phyloP scores from a whole-genome alignment of 2,888 invertebrate species.

The Drosophila birchii region DNA sequence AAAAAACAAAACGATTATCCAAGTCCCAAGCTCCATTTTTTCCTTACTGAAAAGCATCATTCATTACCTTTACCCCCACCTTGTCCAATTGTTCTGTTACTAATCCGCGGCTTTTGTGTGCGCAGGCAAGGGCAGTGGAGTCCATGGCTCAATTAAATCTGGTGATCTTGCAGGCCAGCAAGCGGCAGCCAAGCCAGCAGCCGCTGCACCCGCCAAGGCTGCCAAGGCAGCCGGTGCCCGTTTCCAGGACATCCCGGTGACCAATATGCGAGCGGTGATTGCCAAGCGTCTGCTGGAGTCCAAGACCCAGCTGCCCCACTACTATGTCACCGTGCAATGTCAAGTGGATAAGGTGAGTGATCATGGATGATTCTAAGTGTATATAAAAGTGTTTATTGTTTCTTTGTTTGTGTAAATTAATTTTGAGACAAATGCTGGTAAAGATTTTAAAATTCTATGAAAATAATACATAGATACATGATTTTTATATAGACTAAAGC shows the following conservation, averaged over 20 bases:
- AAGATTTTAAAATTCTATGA: too few relatives aligned
- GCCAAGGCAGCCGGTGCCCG: slow-evolving; percentile 69
- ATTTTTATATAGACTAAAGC: too few relatives aligned
- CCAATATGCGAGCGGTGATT: slow-evolving; percentile 93
- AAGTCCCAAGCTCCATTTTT: slow-evolving; percentile 12
- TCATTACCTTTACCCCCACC: slow-evolving; percentile 24
- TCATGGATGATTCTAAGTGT: neutral
- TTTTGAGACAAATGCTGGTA: too few relatives aligned
- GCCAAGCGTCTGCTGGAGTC: slow-evolving; percentile 95
- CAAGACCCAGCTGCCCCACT: slow-evolving; percentile 98
- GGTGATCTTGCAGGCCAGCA: slow-evolving; percentile 88
- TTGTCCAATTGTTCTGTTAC: slow-evolving; percentile 50
- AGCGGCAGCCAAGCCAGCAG: slow-evolving; percentile 53
- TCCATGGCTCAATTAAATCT: slow-evolving; percentile 93
- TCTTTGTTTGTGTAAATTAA: too few relatives aligned
- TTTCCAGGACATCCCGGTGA: slow-evolving; percentile 91
- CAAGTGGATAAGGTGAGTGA: slow-evolving; percentile 90
- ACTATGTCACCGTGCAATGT: slow-evolving; percentile 95
- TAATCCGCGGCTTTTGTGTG: slow-evolving; percentile 61
- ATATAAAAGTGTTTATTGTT: too few relatives aligned
- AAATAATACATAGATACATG: too few relatives aligned
- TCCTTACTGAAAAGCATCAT: slow-evolving; percentile 1
- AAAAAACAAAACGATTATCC: slow-evolving; percentile 10
- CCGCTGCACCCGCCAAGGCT: slow-evolving; percentile 67
- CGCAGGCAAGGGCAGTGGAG: slow-evolving; percentile 90